These are phyloP conservation scores for Hyperoodon ampullatus DNA, from an alignment of 2,113 vertebrate genomes.

Conservation along the genomic window DNA sequence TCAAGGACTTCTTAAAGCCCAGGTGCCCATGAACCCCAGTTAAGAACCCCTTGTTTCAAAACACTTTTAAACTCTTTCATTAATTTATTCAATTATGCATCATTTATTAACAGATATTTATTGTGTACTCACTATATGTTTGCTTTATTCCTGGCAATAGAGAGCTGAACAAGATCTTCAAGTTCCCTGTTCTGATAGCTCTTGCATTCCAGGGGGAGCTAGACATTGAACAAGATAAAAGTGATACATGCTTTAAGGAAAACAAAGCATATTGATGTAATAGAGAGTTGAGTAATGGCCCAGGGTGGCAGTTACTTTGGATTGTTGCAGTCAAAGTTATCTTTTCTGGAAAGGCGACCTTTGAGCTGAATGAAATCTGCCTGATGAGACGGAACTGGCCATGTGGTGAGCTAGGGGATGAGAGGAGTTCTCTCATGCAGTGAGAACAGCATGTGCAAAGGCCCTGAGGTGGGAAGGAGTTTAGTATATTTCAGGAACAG, in stretches of 20 bases:
- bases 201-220: not conserved
- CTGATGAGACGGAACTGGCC: not conserved
- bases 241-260: not conserved
- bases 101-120: not conserved
- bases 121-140: not conserved
- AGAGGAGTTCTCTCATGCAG: not conserved
- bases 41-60: not conserved
- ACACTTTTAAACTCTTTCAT: not conserved
- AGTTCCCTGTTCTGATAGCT: not conserved
- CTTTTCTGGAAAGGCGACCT: not conserved
- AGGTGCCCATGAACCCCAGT: not conserved
- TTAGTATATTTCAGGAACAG: not conserved
- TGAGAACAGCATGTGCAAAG: not conserved
- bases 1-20: not conserved
- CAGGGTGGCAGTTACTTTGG: not conserved
- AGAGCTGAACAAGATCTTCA: not conserved
- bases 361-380: not conserved
- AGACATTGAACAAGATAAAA: not conserved
- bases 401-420: not conserved
- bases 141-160: not conserved
- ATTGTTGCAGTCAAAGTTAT: not conserved
- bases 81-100: not conserved
- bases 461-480: not conserved
- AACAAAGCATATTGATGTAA: not conserved
- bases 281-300: not conserved